Conservation (phyloP, 2,797 vertebrate genomes). For the Natrix natrix region DNA sequence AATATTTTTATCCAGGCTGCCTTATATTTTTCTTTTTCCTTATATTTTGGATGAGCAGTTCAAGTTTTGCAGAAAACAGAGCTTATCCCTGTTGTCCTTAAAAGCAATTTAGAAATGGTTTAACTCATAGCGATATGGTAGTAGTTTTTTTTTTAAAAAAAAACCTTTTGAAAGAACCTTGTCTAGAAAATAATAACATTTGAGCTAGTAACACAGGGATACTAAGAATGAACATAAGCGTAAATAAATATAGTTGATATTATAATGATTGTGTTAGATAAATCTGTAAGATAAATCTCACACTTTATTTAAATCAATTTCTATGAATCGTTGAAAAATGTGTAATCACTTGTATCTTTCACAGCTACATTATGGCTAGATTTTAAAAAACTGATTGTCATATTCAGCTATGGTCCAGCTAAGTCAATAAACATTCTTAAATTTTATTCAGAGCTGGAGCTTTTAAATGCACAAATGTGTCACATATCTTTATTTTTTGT, state of each 20-base stretch:
- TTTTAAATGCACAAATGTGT: neutral
- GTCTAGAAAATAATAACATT: neutral
- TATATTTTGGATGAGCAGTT: neutral
- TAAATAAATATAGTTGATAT: neutral
- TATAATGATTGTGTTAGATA: neutral
- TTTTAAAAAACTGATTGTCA: neutral
- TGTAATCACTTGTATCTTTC: neutral
- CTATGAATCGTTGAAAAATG: neutral
- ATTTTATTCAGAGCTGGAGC: neutral
- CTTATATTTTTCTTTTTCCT: neutral
- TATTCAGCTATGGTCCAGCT: neutral
- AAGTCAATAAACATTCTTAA: neutral
- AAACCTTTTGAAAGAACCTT: slow-evolving; percentile 2
- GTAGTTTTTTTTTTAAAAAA: neutral
- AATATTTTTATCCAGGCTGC: neutral
- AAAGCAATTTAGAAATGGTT: neutral
- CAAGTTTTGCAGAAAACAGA: neutral
- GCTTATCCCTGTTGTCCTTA: neutral
- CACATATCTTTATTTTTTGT: neutral
- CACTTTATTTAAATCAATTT: neutral
- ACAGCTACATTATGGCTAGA: neutral
- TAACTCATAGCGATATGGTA: slow-evolving; percentile 5
- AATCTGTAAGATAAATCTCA: neutral
- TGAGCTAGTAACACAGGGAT: neutral
- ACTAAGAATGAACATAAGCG: neutral